Evolutionary conservation across 53 echinoderm and acorn worm genomes (phyloP), one percentile per base, ranked within the genome.

Genomic region (Echinometra lucunter): DNA sequence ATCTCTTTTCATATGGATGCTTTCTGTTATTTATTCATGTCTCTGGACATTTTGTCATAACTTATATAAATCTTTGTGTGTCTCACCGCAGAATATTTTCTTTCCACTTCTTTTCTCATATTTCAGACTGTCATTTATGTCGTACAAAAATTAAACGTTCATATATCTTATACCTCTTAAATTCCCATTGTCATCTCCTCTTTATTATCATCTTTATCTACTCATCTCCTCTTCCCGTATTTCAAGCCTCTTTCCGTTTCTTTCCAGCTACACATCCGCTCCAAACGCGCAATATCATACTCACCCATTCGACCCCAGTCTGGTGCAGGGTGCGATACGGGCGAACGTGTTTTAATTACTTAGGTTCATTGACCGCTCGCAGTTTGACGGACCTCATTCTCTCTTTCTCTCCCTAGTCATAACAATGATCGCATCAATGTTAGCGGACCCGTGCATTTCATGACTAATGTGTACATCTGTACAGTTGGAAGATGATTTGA

Each of bases 331-430:
- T 60, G 30, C 37, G 58, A 60, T 49, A 35, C 40, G 37, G 35
- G 89, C 89, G 37, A 89, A 60, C 89, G 89, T 58, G 60, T 89
- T 60, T 58, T 60, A 89, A 89, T 89, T 60, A 58, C 37, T 89
- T 40, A 37, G 89, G 89, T 89, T 89, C 89, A 89, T 10, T 89
- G 89, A 89, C 89, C 89, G 89, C 89, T 89, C 45, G 37, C 60
- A 58, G 57, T 57, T 89, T 89, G 58, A 37, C 89, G 89, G 85
- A 85, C 27, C 23, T 49, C 18, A 85, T 49, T 85, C 49, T 85
- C 53, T 45, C 85, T 23, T n/a, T 53, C 85, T 37, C 45, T 85
- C 28, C 15, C 85, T 85, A 25, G 85, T 49, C 49, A 49, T 85
- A 47, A 85, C 47, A 85, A 49, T 27, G 85, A 47, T 85, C 45